Evolutionary conservation across 2,888 invertebrate genomes (phyloP), one percentile per base, ranked within the genome.

Genomic region (Stenolophus ochropezus): DNA sequence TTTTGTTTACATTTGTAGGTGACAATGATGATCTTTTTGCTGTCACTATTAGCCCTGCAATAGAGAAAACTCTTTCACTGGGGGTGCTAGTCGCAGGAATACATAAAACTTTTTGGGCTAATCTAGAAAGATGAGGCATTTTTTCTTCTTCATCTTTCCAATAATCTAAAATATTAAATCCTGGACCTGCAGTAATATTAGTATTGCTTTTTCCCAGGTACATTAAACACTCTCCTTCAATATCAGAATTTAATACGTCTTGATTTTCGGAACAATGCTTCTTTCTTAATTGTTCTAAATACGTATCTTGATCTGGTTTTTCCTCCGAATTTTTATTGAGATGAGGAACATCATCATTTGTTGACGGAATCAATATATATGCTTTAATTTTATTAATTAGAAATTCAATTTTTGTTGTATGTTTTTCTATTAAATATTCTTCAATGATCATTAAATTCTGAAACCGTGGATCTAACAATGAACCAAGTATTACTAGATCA

Each of bases 31-130:
- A 82, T 27, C 83, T 27, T 65, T 84, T 84, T 2, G 80, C 83
- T 11, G 83, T 74, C 11, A 82, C 5, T 20, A 27, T 23, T 8
- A 82, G 33, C 5, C 83, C 84, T 25, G 76, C 83, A 42, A 82
- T 78, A 1, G 84, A 82, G 58, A 84, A 83, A 0, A 83, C 81
- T 42, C 83, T 79, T 47, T 84, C 82, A 61, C 84, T 83, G 11
- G 84, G 83, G 1, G 76, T 84, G 18, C 82, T 84, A 5, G 83
- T 84, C 11, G 83, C 83, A 25, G 84, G 84, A 11, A 69, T 76
- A 5, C 69, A 77, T 25, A 83, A 33, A 1, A 83, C 0, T n/a
- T 27, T 20, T 58, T n/a, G 23, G 0, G 83, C 83, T 11, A 82
- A 25, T 25, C 51, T 61, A 8, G 79, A 20, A 14, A 61, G 23